Conservation (phyloP, 2,888 invertebrate species). For the Choristoneura rosaceana region DNA sequence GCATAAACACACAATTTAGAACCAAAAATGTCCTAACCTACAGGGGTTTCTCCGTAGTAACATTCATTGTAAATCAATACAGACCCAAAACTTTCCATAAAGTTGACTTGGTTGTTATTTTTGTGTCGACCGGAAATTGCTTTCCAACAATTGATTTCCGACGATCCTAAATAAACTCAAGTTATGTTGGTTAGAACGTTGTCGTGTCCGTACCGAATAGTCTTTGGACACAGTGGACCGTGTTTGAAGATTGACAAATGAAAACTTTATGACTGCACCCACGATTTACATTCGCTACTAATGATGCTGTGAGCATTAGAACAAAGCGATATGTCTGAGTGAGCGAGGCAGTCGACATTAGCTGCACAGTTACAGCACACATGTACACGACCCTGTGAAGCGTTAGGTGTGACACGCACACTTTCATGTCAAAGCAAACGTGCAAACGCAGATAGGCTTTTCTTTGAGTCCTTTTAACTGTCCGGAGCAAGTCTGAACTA, state of each 20-base stretch:
- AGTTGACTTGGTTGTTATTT: slow-evolving; percentile 33
- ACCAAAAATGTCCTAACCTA: neutral
- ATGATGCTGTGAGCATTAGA: slow-evolving; percentile 56
- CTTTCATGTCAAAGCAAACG: slow-evolving; percentile 70
- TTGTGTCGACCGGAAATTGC: slow-evolving; percentile 24
- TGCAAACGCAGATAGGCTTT: slow-evolving; percentile 81
- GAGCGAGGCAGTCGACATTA: slow-evolving; percentile 43
- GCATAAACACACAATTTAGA: neutral
- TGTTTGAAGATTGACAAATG: slow-evolving; percentile 72
- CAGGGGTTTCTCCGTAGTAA: neutral
- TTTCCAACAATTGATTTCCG: slow-evolving; percentile 21
- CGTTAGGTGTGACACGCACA: slow-evolving; percentile 32
- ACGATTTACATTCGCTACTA: slow-evolving; percentile 61
- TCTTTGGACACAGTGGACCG: slow-evolving; percentile 51
- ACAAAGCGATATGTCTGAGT: slow-evolving; percentile 56
- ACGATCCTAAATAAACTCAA: slow-evolving; percentile 32
- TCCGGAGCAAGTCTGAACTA: slow-evolving; percentile 79
- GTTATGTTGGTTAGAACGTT: neutral
- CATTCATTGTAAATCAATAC: slow-evolving; percentile 25
- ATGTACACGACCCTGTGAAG: slow-evolving; percentile 40
- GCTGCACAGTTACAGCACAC: slow-evolving; percentile 45
- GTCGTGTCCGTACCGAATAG: slow-evolving; percentile 25
- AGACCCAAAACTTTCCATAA: slow-evolving; percentile 19
- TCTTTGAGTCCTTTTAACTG: slow-evolving; percentile 80
- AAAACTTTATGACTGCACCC: slow-evolving; percentile 69